A percentile compares a stretch with the other conserved stretches of the same genome.
phyloP scores from a whole-genome alignment of 2,797 vertebrate species.

The Melanotaenia parkinsoni region DNA sequence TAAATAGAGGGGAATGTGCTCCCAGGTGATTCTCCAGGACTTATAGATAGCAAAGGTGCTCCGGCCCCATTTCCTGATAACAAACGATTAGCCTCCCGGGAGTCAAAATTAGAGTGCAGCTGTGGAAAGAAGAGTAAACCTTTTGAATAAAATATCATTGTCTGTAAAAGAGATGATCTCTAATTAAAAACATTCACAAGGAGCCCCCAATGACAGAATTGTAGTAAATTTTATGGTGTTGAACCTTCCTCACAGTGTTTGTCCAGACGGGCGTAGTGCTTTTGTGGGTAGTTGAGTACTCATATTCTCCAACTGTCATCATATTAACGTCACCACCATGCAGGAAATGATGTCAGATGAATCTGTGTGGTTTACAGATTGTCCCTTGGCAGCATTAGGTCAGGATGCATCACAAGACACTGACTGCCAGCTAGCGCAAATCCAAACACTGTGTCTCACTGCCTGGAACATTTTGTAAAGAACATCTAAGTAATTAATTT shows the following conservation, averaged over 20 bases:
- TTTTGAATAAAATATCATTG: constrained; percentile 12
- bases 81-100: constrained; percentile 33
- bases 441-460: not conserved
- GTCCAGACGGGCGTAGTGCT: constrained; percentile 37
- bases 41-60: constrained; percentile 44
- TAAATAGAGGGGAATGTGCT: constrained; percentile 54
- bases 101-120: constrained; percentile 38
- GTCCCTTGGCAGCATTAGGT: constrained; percentile 48
- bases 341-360: constrained; percentile 71
- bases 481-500: not conserved
- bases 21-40: constrained; percentile 56
- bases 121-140: constrained; percentile 37
- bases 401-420: constrained; percentile 17
- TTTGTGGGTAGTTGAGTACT: constrained; percentile 24
- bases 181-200: constrained; percentile 3
- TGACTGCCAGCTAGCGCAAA: constrained; percentile 17
- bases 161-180: not conserved
- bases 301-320: constrained; percentile 13
- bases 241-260: constrained; percentile 17
- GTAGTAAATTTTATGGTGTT: not conserved
- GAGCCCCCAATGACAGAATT: not conserved
- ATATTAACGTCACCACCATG: constrained; percentile 46
- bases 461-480: not conserved
- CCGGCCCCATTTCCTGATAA: constrained; percentile 52
- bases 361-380: constrained; percentile 48